Conservation (phyloP, 2,797 vertebrate species). For the Tauraco hartlaubi region DNA sequence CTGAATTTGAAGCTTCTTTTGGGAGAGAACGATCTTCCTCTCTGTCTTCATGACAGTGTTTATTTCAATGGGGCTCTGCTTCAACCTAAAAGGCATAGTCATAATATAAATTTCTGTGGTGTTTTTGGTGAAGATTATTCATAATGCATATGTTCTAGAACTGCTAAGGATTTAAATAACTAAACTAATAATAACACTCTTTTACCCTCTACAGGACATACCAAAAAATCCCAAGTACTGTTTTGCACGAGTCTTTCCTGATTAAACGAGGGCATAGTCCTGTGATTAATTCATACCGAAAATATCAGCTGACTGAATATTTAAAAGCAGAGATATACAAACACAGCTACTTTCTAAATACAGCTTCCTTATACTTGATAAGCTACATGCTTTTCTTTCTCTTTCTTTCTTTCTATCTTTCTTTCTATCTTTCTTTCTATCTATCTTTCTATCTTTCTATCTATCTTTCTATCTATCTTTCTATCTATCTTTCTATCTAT, state of each 20-base stretch:
- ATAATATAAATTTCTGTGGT: not conserved
- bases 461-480: too few relatives aligned
- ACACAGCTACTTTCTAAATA: not conserved
- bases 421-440: too few relatives aligned
- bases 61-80: not conserved
- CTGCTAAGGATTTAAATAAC: not conserved
- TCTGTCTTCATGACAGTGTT: not conserved
- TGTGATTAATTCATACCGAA: not conserved
- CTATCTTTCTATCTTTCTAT: too few relatives aligned
- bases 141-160: not conserved
- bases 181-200: not conserved
- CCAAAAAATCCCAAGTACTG: not conserved
- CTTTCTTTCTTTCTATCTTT: too few relatives aligned
- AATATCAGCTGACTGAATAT: not conserved
- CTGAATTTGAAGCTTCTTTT: constrained; percentile 4
- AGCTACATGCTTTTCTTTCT: not conserved
- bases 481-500: too few relatives aligned
- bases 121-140: not conserved
- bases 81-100: not conserved
- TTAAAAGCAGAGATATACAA: not conserved
- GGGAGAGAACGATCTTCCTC: not conserved
- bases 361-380: not conserved
- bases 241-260: not conserved
- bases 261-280: not conserved
- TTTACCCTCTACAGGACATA: not conserved